Evolutionary conservation across 2,888 invertebrate species (phyloP), one percentile per base, ranked within the genome.

Genomic region (Desoria tigrina): DNA sequence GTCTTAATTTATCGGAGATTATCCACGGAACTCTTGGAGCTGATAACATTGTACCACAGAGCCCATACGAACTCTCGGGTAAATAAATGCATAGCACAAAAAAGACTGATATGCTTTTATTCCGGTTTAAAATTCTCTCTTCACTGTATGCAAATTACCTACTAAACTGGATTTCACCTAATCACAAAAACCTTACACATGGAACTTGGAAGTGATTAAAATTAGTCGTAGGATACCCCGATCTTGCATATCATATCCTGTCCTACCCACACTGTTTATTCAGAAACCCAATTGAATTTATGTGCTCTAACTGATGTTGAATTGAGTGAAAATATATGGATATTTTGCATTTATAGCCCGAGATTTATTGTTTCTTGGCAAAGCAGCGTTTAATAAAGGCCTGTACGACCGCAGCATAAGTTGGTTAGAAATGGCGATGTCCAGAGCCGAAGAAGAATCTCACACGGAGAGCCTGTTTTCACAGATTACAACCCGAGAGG

Each of bases 371-470:
- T 79, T 78, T 68, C 72, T 79, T 53, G 79, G 79, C 7, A 79
- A 79, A 65, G 78, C 79, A 60, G 78, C 79, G 1, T 79, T 79
- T 69, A 79, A 78, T 66, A 77, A 78, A 61, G 79, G 79, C 14
- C 74, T 78, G 50, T 79, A 78, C 68, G 78, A 78, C 37, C 74
- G 77, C 50, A 78, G 79, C 26, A 72, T 79, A 14, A 76, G 77
- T 26, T 79, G 79, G 79, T 73, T 79, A 53, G 77, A 79, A 65
- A 77, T 77, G 42, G 78, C 79, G 7, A 37, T 79, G 27, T 59
- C 64, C 21, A 68, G 73, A 56, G 77, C 78, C 0, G 73, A 76
- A 27, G 73, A 74, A 14, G 78, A 79, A 64, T 66, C 69, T 6
- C 69, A 74, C 21, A 55, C 58, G 54, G 69, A 60, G 16, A 60